Evolutionary conservation across 2,797 vertebrate genomes (phyloP).

Genomic region (Echeneis naucrates): DNA sequence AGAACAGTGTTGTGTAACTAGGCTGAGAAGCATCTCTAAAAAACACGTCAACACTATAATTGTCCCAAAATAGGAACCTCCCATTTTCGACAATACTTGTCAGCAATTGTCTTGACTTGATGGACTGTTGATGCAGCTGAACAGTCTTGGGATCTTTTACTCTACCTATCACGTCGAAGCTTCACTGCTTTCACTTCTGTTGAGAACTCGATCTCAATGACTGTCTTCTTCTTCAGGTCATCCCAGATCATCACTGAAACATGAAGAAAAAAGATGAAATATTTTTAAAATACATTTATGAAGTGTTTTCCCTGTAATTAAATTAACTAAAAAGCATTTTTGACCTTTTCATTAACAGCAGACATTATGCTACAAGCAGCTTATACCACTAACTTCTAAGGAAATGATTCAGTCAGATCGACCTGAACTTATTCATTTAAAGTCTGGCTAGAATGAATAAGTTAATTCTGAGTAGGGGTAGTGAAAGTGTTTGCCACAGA

Average conservation of each 20-base stretch:
- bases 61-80: constrained; percentile 1
- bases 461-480: not conserved
- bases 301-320: not conserved
- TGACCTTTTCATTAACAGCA: not conserved
- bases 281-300: not conserved
- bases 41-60: not conserved
- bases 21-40: not conserved
- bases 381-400: not conserved
- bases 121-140: not conserved
- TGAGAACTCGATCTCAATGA: constrained; percentile 99
- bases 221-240: constrained; percentile 98
- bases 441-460: not conserved
- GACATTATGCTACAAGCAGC: not conserved
- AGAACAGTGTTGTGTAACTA: not conserved
- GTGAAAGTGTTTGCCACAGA: not conserved
- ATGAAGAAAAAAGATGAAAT: not conserved
- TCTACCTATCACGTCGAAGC: constrained; percentile 93
- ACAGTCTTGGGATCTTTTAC: not conserved
- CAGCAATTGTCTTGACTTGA: not conserved
- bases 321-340: not conserved
- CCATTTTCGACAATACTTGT: not conserved
- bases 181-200: constrained; percentile 99
- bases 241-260: constrained; percentile 98
- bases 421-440: not conserved
- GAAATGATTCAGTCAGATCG: not conserved